Base-by-base conservation (phyloP, 2,888 invertebrate species). In the Acleris emargana region DNA sequence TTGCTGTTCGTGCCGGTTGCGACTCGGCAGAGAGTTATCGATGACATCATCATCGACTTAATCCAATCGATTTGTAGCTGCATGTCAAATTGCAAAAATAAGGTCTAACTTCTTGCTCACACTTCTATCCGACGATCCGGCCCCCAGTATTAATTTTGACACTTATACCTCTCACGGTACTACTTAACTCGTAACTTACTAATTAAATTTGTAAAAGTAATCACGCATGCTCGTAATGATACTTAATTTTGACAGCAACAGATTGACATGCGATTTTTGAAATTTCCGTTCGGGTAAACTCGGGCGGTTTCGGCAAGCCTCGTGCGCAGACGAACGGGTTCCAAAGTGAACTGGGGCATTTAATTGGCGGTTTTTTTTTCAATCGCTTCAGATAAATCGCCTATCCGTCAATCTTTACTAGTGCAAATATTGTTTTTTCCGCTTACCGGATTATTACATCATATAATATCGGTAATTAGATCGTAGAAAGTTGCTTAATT, bases 321-420 rank as follows among this genome's bases (percentile, higher is more conserved):
- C 57, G 38, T 57, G 57, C 22, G 32, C 38, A 22, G 22, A 25
- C 51, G 54, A 60, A 60, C 76, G 70, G 67, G 77, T 80, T 81
- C 79, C 77, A 76, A 70, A 13, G 4, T 73, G 71, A 87, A 84
- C 79, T 84, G 80, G 87, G 81, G 76, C 86, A 81, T 73, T 79
- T 79, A 78, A 77, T 72, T 69, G 72, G 52, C 69, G 66, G 25
- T 1, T 38, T 17, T 62, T 71, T 80, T 82, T 82, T 82, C 83
- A 81, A 78, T 68, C 54, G 64, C 70, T 70, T 69, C 69, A 73
- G 71, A 73, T 77, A 75, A 72, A 71, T 71, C 73, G 71, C 74
- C 72, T 76, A 78, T 77, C 81, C 76, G 86, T 86, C 87, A 84
- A 80, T 82, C 83, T 80, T 69, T 63, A 73, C 76, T 64, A 69